phyloP scores from a whole-genome alignment of 2,113 vertebrate species.

The Psittacula cyanocephala region DNA sequence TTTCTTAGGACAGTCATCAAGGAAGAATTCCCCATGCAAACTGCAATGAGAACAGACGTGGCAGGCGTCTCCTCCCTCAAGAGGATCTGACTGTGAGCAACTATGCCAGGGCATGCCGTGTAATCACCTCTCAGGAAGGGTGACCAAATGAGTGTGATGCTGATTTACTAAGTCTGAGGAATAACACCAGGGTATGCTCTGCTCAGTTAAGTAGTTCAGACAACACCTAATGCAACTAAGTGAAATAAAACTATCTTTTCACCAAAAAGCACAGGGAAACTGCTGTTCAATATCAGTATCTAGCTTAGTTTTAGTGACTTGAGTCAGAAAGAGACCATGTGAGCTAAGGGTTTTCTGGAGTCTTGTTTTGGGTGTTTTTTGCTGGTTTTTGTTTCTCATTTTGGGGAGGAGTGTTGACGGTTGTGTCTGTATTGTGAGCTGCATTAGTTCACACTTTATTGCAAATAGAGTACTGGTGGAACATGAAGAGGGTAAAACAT shows the following conservation, averaged over 20 bases:
- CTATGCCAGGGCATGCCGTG: background rate
- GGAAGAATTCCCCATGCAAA: background rate
- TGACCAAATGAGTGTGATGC: fast-evolving
- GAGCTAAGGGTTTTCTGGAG: background rate
- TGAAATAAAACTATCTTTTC: background rate
- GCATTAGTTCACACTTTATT: background rate
- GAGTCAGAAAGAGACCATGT: background rate
- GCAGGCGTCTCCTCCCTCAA: background rate
- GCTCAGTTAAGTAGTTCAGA: background rate
- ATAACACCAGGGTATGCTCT: background rate
- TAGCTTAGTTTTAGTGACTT: background rate
- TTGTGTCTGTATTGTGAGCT: background rate
- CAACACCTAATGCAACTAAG: background rate
- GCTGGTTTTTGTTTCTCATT: background rate
- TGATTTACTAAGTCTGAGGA: background rate
- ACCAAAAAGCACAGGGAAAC: background rate
- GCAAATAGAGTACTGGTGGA: background rate
- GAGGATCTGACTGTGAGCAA: too few species aligned
- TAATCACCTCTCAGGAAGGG: fast-evolving
- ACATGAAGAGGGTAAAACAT: background rate
- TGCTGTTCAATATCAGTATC: background rate
- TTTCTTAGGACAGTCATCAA: background rate
- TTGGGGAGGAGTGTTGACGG: fast-evolving
- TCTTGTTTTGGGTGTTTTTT: background rate
- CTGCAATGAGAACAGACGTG: background rate